Base-by-base conservation (phyloP, 2,113 vertebrate species). In the Podarcis raffonei region DNA sequence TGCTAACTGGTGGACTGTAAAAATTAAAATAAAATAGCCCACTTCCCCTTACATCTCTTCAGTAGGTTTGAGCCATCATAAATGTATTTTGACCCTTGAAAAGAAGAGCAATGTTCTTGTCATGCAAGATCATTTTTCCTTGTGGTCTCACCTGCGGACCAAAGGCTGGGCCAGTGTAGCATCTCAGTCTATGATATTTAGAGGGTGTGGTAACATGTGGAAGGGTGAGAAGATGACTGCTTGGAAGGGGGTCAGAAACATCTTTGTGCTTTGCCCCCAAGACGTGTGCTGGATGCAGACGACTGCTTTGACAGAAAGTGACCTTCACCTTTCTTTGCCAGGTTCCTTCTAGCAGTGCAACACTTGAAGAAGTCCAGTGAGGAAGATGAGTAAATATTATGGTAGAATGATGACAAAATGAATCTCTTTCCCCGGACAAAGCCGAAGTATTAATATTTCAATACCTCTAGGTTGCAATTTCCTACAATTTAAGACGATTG, bases 381-480 rank as follows among this genome's bases (percentile, higher is more conserved):
- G 69, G 59, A 2, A 87, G 84, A 6, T 15, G 15, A 1, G 93
- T 89, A 92, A 94, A 94, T 90, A 92, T 93, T 88, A 86, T 0
- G 0, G n/a, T 81, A 76, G 91, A 84, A 35, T 84, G 93, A 90
- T 83, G 37, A 89, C 90, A 86, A 94, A 94, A 91, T 87, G 89
- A 90, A 93, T 94, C 7, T 71, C 66, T 89, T 90, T 91, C 92
- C 91, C 87, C 74, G n/a, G 89, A 87, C 87, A 84, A 8, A 92
- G 85, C 42, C 69, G 80, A 91, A 91, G 86, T 39, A 83, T 94
- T 95, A 93, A 94, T 94, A 94, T 92, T 93, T 94, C 94, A 88
- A 66, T 92, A 89, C 89, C 80, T 69, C 92, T 53, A 42, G 91
- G 94, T 91, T 96, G 94, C 93, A 92, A 91, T 96, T 94, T 92